Conservation (phyloP, 2,888 invertebrate species). For the Xanthia togata region DNA sequence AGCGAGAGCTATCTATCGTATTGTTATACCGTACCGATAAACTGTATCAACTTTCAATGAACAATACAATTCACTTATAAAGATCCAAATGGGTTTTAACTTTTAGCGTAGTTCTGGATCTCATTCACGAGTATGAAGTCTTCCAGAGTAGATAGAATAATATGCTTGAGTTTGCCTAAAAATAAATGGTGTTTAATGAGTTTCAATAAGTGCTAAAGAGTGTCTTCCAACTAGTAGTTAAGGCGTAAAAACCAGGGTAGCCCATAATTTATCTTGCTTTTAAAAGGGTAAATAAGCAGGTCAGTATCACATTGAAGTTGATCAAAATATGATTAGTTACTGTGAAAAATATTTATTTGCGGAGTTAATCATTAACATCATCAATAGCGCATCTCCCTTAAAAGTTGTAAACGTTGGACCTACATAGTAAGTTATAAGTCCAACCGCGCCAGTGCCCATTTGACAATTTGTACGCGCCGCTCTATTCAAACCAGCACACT, state of each 20-base stretch:
- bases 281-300: background rate
- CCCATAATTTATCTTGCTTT: background rate
- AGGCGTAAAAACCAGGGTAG: background rate
- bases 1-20: conserved; percentile 59
- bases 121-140: background rate
- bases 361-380: background rate
- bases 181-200: background rate
- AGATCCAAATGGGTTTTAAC: conserved; percentile 20
- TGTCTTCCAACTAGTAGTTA: background rate
- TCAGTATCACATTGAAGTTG: background rate
- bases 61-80: conserved; percentile 59
- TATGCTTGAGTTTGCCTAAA: background rate
- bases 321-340: background rate
- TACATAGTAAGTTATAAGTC: background rate
- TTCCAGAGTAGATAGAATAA: background rate
- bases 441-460: background rate
- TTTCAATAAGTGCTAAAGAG: background rate
- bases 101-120: conserved; percentile 4
- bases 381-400: background rate
- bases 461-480: conserved; percentile 6
- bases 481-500: background rate
- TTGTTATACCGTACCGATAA: conserved; percentile 64
- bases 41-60: conserved; percentile 64
- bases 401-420: background rate
- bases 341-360: background rate